Percentiles rank a stretch among this genome's conserved stretches.
Evolutionary conservation across 1,140 invertebrate species (phyloP).

Genomic region (Halotydeus destructor): DNA sequence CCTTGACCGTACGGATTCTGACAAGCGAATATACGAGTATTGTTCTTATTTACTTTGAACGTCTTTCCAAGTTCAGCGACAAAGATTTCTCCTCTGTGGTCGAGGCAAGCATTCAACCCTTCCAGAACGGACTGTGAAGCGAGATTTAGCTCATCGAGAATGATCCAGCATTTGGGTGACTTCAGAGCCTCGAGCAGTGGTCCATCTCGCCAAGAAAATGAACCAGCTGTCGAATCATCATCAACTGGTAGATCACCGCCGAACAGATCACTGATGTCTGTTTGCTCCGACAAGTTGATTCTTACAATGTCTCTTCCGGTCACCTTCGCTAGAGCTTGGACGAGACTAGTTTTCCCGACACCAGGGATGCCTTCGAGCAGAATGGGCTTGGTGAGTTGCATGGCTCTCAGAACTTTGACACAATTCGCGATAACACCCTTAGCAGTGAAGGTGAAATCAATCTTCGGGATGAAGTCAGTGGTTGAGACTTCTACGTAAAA

Average conservation of each 20-base stretch:
- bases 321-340: constrained; percentile 67
- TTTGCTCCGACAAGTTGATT: constrained; percentile 97
- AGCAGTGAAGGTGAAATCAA: constrained; percentile 43
- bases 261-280: constrained; percentile 91
- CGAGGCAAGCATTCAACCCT: constrained; percentile 91
- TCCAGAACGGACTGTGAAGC: constrained; percentile 95
- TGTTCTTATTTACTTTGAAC: constrained; percentile 41
- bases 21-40: constrained; percentile 80
- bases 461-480: constrained; percentile 10
- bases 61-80: constrained; percentile 79
- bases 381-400: constrained; percentile 71
- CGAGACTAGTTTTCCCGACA: constrained; percentile 89
- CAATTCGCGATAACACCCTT: constrained; percentile 64
- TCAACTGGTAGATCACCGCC: constrained; percentile 90
- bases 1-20: constrained; percentile 96
- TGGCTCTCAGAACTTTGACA: constrained; percentile 54
- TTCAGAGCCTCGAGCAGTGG: constrained; percentile 79
- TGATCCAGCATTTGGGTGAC: constrained; percentile 67
- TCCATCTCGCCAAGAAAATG: constrained; percentile 87
- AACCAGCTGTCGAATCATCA: constrained; percentile 32
- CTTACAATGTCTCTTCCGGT: constrained; percentile 58
- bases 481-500: constrained; percentile 21
- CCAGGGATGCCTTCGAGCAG: constrained; percentile 92
- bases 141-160: constrained; percentile 95
- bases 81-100: constrained; percentile 87